Evolutionary conservation across 1,140 invertebrate species (phyloP), one percentile per base, ranked within the genome.

Genomic region (Drosophila sp.): DNA sequence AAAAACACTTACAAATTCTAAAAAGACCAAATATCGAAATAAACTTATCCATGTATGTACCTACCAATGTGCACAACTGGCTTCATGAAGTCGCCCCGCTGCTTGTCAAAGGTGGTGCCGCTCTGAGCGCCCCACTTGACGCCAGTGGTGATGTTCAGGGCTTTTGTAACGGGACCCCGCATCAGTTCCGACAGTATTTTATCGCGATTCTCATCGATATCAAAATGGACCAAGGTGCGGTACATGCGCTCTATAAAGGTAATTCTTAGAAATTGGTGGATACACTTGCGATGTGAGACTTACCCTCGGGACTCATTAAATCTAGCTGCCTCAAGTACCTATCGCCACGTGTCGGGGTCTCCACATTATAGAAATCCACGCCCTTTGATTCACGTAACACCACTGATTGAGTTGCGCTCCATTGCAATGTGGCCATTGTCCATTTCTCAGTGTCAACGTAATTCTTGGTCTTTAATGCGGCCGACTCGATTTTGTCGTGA

Each of bases 331-430:
- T 70, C 18, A 71, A n/a, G 50, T 78, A 78, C 8, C 25, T 27
- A 18, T 80, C 79, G 5, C 77, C 90, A 4, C 62, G 61, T 0
- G 86, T 92, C 7, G 82, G 76, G 7, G 70, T 94, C 7, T 97
- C 89, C 69, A 97, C 95, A 84, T 97, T 97, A 78, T 97, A 97
- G 81, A 97, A 97, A 81, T 97, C 95, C 7, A 97, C 94, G 25
- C 93, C 93, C 46, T 93, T 92, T 0, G 96, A 95, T 11, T 92
- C 90, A 4, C 70, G 5, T 3, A 93, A 63, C 58, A 96, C 93
- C 0, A 94, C 92, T 6, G 32, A 27, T 92, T 97, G 95, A 0
- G 95, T 95, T 0, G 70, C 27, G 21, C 91, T 79, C 95, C 96
- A 97, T 34, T 94, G 92, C 0, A 76, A 21, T 0, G 96, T 96